Conservation (phyloP, 64 coral and sea anemone species). For the Astreopora myriophthalma region DNA sequence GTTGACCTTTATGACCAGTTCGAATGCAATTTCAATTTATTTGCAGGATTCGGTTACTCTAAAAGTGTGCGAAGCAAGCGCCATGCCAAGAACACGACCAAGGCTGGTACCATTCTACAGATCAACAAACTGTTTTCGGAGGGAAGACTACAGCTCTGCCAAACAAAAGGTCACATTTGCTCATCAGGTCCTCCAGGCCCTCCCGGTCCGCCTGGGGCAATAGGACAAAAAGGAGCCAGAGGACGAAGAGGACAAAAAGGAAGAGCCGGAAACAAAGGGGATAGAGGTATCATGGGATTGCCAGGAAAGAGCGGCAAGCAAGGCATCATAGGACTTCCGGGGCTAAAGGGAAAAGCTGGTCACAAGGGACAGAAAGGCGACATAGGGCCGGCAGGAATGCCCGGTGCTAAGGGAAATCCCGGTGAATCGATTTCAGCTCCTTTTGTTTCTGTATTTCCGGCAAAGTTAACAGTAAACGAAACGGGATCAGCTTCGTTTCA, state of each 20-base stretch:
- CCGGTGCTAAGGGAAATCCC: constrained; percentile 29
- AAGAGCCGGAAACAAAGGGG: not conserved
- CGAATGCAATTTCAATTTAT: no score
- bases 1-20: no score
- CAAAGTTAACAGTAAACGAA: constrained; percentile 9
- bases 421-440: not conserved
- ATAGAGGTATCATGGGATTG: constrained; percentile 26
- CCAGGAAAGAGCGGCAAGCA: constrained; percentile 3
- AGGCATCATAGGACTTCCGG: not conserved
- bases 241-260: constrained; percentile 24
- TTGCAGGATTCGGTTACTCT: no score
- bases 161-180: not conserved
- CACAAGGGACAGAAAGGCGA: not conserved
- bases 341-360: not conserved
- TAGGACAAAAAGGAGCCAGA: not conserved
- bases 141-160: not conserved
- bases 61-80: no score
- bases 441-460: not conserved
- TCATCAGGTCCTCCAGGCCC: not conserved
- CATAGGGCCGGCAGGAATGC: not conserved
- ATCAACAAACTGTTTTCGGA: not conserved
- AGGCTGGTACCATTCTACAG: no score
- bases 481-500: not conserved
- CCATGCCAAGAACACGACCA: no score
- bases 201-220: constrained; percentile 35